Evolutionary conservation across 2,888 invertebrate species (phyloP), one percentile per base, ranked within the genome.

Genomic region (Allophyes oxyacanthae): DNA sequence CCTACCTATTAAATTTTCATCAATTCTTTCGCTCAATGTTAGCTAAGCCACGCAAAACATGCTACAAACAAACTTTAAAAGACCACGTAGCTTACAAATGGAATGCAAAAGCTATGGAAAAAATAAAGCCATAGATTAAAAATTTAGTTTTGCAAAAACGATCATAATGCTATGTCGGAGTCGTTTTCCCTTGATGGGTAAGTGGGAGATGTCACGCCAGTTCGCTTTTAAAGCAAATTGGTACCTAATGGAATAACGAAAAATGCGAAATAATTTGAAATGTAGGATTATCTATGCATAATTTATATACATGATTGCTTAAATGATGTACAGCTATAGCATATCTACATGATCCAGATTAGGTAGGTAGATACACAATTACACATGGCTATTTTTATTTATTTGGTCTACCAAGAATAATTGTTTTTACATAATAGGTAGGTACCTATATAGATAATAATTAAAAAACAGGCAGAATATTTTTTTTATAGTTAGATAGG

Each of bases 121-220:
- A 40, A 64, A 68, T 64, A 30, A 64, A 68, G 69, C 41, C 46
- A 69, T 69, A 52, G 42, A 68, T 64, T 52, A 52, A 30, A 58
- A 54, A 63, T 38, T 49, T 38, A 20, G 11, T 57, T 68, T 63
- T 37, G 43, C 32, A 54, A 51, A 57, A 57, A 58, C 10, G 14
- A 57, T 48, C 25, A 28, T 51, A 52, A 51, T 51, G 32, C 20
- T 53, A 38, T 45, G 37, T 11, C 43, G 28, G 3, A 45, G 45
- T 45, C 41, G 49, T 58, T 57, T 49, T 42, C 15, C 44, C 48
- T 38, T 58, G 62, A 62, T 55, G 48, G 62, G 41, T 42, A 64
- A 74, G 53, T 72, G 55, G 60, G 38, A 65, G 48, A 55, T 42
- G 54, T 50, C 72, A 74, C 69, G 74, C 61, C 40, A 74, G 44